A percentile compares a stretch with the other conserved stretches of the same genome.
phyloP scores from a whole-genome alignment of 2,888 invertebrate species.

The Cremastobaeus sp. region DNA sequence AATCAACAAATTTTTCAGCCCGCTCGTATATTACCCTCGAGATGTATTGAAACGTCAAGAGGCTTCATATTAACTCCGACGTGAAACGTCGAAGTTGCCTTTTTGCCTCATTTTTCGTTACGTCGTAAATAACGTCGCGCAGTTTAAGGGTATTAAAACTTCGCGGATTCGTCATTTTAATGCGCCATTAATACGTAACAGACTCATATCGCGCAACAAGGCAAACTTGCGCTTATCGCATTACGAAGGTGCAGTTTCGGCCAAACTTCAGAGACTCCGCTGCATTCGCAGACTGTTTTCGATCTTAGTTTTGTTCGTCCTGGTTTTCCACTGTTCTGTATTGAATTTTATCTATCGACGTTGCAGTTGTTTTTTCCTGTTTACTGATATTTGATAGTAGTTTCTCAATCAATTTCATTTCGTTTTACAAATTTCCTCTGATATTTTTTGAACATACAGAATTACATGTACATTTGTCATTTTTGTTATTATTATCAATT shows the following conservation, averaged over 20 bases:
- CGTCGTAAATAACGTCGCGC: constrained; percentile 11
- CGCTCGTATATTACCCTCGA: not conserved
- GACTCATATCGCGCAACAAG: constrained; percentile 38
- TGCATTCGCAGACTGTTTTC: too few species aligned
- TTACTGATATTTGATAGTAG: too few species aligned
- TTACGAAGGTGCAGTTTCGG: constrained; percentile 32
- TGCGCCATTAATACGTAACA: constrained; percentile 43
- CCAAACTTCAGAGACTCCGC: too few species aligned
- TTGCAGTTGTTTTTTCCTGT: too few species aligned
- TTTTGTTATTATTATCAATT: too few species aligned
- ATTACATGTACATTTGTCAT: too few species aligned
- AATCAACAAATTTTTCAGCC: constrained; percentile 47
- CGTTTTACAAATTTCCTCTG: too few species aligned
- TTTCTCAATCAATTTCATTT: too few species aligned
- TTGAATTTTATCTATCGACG: too few species aligned
- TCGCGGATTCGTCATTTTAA: constrained; percentile 48
- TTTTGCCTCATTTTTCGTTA: constrained; percentile 1
- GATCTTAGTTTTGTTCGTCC: constrained; percentile 11
- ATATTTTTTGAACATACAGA: too few species aligned
- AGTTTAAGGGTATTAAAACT: constrained; percentile 37
- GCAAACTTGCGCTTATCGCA: constrained; percentile 42
- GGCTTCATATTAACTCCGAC: constrained; percentile 12
- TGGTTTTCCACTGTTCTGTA: too few species aligned
- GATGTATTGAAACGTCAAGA: constrained; percentile 11
- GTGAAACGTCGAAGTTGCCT: constrained; percentile 3